Evolutionary conservation across 2,797 vertebrate species (phyloP), one percentile per base, ranked within the genome.

Genomic region (Clarias pachynema): DNA sequence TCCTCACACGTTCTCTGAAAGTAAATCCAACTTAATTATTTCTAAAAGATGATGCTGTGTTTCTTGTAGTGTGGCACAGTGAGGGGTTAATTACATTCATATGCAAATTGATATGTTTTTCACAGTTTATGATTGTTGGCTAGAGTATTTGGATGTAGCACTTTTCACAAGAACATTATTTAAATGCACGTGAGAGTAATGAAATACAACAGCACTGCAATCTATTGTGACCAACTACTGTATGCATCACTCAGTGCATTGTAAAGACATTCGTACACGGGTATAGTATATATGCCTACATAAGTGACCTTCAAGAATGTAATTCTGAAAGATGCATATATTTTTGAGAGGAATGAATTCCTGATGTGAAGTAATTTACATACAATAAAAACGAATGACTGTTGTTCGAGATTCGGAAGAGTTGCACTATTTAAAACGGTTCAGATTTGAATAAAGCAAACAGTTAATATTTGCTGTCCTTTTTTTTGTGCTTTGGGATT

Each of bases 31-130:
- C 29, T 24, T 78, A 62, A 79, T 79, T 79, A n/a, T 62, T 14
- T n/a, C 31, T 79, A 8, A 79, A 79, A 62, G 20, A 18, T 5
- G 22, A 40, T 59, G 57, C 57, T 40, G 31, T 31, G 77, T 57
- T 69, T 82, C 59, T 22, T 70, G 56, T 18, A 29, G 34, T 59
- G 34, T 60, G 69, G 34, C 68, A n/a, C n/a, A 40, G 34, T 31
- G 24, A 83, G n/a, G n/a, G 68, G 56, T 72, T 37, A 73, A 83
- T 72, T 73, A 73, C 68, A 72, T 60, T 83, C 37, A 20, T 72
- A 83, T 80, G 78, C 78, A 80, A 80, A 80, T 80, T 15, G 31
- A 62, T 40, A 62, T 31, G 81, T 29, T 83, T 73, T 60, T 83
- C 65, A 83, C 68, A 72, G 56, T 73, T 73, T 44, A 83, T 44